These are phyloP conservation scores for Epinephelus coioides DNA, from an alignment of 2,797 vertebrate genomes.

Conservation along the genomic window DNA sequence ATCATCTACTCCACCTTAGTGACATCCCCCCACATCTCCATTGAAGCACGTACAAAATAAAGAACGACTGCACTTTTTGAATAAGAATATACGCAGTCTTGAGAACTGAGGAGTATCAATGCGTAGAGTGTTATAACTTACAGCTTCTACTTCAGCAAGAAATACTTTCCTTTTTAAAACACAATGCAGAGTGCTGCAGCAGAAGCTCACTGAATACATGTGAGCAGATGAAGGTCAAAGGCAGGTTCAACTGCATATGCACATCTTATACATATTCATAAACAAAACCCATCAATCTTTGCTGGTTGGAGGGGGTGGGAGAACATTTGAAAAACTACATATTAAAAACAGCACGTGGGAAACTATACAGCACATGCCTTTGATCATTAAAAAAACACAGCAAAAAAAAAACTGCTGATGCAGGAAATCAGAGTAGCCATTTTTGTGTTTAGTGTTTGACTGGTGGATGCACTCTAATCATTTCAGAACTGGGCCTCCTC, in stretches of 20 bases:
- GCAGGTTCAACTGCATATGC: slow-evolving; percentile 79
- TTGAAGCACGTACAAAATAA: slow-evolving; percentile 26
- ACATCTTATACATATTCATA: slow-evolving; percentile 83
- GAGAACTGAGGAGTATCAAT: slow-evolving; percentile 30
- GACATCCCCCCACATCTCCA: not conserved
- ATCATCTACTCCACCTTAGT: slow-evolving; percentile 18
- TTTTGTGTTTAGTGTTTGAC: slow-evolving; percentile 63
- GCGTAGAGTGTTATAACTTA: slow-evolving; percentile 23
- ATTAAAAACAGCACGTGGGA: slow-evolving; percentile 62
- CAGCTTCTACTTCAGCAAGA: slow-evolving; percentile 43
- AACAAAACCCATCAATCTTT: slow-evolving; percentile 80
- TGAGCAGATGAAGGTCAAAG: slow-evolving; percentile 83
- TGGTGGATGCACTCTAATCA: slow-evolving; percentile 70
- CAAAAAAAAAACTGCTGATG: slow-evolving; percentile 58
- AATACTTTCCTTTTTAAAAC: slow-evolving; percentile 41
- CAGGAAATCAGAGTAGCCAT: slow-evolving; percentile 48
- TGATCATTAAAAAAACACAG: slow-evolving; percentile 53
- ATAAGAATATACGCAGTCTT: slow-evolving; percentile 25
- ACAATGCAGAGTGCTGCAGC: slow-evolving; percentile 33
- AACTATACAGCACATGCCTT: slow-evolving; percentile 48
- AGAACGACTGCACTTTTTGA: slow-evolving; percentile 11
- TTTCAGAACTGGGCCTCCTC: slow-evolving; percentile 57
- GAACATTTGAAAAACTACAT: slow-evolving; percentile 67
- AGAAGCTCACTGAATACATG: slow-evolving; percentile 51
- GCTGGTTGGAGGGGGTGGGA: slow-evolving; percentile 60